A percentile compares a stretch with the other conserved stretches of the same genome.
Conservation (phyloP, 2,113 vertebrate genomes). For the Atrichornis clamosus region DNA sequence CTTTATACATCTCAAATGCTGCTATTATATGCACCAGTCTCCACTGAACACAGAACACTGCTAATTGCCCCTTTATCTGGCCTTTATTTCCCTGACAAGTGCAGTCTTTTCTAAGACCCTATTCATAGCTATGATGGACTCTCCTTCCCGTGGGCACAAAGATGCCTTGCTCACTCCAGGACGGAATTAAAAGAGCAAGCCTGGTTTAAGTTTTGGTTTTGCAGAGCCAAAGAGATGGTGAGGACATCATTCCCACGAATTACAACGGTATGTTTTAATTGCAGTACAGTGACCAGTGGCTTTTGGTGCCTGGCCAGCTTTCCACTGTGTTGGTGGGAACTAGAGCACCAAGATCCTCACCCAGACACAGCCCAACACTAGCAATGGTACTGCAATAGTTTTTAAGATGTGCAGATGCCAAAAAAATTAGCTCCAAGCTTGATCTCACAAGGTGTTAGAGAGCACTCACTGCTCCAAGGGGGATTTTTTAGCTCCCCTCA, state of each 20-base stretch:
- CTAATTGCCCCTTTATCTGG: conserved; percentile 10
- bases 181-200: background rate
- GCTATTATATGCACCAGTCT: conserved; percentile 34
- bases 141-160: background rate
- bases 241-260: background rate
- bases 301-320: background rate
- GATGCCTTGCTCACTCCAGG: background rate
- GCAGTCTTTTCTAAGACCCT: conserved; percentile 6
- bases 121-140: background rate
- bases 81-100: conserved; percentile 13
- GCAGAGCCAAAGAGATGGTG: background rate
- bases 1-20: conserved; percentile 16
- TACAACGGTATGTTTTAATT: background rate
- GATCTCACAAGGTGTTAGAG: background rate
- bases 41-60: conserved; percentile 24
- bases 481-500: no score
- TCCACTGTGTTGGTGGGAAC: background rate
- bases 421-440: background rate
- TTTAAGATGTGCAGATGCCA: background rate
- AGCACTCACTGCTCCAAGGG: fast-evolving
- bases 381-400: background rate
- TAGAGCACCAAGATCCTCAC: background rate
- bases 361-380: background rate
- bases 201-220: background rate
- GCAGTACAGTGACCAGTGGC: background rate